Percentiles rank a stretch among this genome's conserved stretches.
These are phyloP conservation scores for Leptinotarsa texana DNA, from an alignment of 1,140 invertebrate genomes.

Conservation along the genomic window DNA sequence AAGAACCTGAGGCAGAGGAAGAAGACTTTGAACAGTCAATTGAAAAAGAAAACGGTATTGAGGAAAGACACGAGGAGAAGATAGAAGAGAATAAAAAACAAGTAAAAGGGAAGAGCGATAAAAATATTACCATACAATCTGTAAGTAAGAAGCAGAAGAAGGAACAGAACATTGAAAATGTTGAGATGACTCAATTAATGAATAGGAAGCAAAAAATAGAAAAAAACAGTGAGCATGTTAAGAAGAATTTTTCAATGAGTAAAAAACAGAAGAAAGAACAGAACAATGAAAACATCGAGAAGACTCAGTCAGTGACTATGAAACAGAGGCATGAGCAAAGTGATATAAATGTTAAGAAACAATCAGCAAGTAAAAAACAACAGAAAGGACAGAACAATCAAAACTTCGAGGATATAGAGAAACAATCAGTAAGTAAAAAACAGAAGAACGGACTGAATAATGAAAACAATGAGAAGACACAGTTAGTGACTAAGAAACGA, in stretches of 20 bases:
- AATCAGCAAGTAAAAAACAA: too few species aligned
- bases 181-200: too few species aligned
- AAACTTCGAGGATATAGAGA: neutral
- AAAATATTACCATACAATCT: neutral
- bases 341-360: neutral
- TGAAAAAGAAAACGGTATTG: conserved; percentile 50
- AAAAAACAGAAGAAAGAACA: conserved; percentile 4
- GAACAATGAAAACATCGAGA: neutral
- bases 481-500: neutral
- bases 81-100: neutral
- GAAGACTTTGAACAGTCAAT: conserved; percentile 49
- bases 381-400: neutral
- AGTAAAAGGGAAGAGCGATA: neutral
- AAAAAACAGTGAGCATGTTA: neutral
- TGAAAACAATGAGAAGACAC: neutral
- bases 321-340: neutral
- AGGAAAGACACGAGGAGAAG: conserved; percentile 13
- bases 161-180: too few species aligned
- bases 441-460: neutral
- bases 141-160: neutral
- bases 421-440: neutral
- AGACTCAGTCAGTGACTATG: too few species aligned
- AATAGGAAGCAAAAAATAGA: neutral
- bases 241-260: neutral
- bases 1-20: conserved; percentile 52